A percentile compares a stretch with the other conserved stretches of the same genome.
Evolutionary conservation across 1,140 invertebrate genomes (phyloP).

Genomic region (Drosophila malerkotliana): DNA sequence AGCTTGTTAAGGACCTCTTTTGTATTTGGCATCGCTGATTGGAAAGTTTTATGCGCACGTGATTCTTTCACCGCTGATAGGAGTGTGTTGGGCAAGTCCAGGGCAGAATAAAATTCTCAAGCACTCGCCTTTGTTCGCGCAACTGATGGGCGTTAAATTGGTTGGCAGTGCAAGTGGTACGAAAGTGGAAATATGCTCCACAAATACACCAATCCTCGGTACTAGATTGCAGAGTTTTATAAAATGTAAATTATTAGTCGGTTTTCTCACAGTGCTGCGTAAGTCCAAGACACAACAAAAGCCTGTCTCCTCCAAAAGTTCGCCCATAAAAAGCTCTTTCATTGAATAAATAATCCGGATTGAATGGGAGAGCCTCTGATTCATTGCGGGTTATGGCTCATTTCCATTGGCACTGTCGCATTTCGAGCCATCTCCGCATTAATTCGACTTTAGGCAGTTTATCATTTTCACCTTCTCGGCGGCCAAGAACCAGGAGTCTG

Average conservation of each 20-base stretch:
- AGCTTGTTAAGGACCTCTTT: constrained; percentile 81
- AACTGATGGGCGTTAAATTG: constrained; percentile 63
- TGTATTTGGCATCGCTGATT: constrained; percentile 69
- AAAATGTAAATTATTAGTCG: too few relatives aligned
- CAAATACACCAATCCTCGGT: background rate
- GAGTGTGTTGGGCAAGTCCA: constrained; percentile 43
- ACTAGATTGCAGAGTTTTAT: too few relatives aligned
- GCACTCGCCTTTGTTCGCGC: constrained; percentile 36
- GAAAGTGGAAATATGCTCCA: background rate
- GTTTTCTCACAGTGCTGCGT: background rate
- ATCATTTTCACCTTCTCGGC: constrained; percentile 51
- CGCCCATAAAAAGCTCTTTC: background rate
- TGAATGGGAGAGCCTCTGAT: constrained; percentile 3
- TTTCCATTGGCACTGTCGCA: constrained; percentile 22
- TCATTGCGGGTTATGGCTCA: constrained; percentile 24
- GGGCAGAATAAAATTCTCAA: constrained; percentile 15
- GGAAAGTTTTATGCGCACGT: constrained; percentile 81
- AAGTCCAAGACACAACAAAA: background rate
- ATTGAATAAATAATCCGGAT: constrained; percentile 1
- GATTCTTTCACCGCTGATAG: constrained; percentile 69
- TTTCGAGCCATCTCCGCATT: constrained; percentile 48
- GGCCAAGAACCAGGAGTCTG: constrained; percentile 11
- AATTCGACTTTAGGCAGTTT: constrained; percentile 51
- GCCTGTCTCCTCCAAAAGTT: background rate
- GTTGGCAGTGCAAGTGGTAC: background rate